Evolutionary conservation across 2,888 invertebrate species (phyloP).

Genomic region (Parasteatoda lunata): DNA sequence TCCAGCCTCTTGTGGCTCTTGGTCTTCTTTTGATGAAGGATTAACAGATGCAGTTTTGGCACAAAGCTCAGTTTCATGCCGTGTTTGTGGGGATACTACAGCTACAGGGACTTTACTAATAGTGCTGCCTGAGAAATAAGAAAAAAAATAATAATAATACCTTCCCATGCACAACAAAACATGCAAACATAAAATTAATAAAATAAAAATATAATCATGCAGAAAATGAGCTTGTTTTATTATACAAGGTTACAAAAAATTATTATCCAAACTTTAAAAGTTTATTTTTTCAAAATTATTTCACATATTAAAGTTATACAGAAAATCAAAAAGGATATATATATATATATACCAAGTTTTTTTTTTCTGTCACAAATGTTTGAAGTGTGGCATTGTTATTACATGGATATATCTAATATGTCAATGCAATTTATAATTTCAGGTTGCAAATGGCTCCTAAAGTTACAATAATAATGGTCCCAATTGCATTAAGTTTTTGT

Average conservation of each 20-base stretch:
- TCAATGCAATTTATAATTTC: too few relatives aligned
- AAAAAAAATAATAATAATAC: constrained; percentile 56
- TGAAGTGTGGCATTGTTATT: too few relatives aligned
- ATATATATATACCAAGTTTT: too few relatives aligned
- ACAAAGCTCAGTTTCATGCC: constrained; percentile 62
- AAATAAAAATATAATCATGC: background rate
- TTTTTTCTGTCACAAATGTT: too few relatives aligned
- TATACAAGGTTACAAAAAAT: background rate
- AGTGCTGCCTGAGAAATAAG: constrained; percentile 43
- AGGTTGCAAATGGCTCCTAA: too few relatives aligned
- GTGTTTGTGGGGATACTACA: constrained; percentile 67
- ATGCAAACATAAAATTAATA: constrained; percentile 24
- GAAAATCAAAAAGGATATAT: too few relatives aligned
- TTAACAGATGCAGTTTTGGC: constrained; percentile 47
- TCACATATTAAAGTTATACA: too few relatives aligned
- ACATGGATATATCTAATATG: too few relatives aligned
- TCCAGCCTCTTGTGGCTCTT: constrained; percentile 58
- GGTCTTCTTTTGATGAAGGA: constrained; percentile 55
- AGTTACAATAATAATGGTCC: too few relatives aligned
- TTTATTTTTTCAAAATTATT: too few relatives aligned
- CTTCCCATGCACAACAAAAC: constrained; percentile 12
- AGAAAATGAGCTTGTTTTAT: background rate
- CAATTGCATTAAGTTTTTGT: too few relatives aligned
- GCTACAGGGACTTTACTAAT: constrained; percentile 68
- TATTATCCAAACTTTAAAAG: too few relatives aligned